A percentile compares a stretch with the other conserved stretches of the same genome.
Conservation (phyloP, 1,140 invertebrate species). For the Probaryconus sp. region DNA sequence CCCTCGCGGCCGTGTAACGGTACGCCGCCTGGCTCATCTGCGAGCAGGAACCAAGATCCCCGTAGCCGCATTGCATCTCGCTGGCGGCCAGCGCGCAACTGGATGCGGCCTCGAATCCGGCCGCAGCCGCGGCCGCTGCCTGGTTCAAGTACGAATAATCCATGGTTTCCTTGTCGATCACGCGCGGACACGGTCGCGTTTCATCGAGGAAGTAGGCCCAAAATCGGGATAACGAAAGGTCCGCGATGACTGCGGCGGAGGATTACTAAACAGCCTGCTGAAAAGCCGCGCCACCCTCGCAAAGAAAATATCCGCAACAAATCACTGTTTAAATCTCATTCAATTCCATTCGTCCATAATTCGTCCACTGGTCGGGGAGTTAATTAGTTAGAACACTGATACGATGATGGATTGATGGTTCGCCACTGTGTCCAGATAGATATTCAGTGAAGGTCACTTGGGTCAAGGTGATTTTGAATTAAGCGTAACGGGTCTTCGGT, state of each 20-base stretch:
- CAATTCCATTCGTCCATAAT: too few relatives aligned
- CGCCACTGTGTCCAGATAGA: too few relatives aligned
- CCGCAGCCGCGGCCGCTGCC: conserved; percentile 80
- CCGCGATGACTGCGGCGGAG: conserved; percentile 10
- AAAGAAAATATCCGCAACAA: conserved; percentile 34
- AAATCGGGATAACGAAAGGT: conserved; percentile 46
- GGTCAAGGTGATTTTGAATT: too few relatives aligned
- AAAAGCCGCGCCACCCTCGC: conserved; percentile 26
- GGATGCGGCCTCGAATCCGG: conserved; percentile 81
- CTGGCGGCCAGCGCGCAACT: conserved; percentile 82
- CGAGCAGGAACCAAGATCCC: conserved; percentile 89
- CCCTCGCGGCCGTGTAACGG: conserved; percentile 82
- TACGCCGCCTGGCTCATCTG: conserved; percentile 90
- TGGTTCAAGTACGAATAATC: conserved; percentile 87
- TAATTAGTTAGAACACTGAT: too few relatives aligned
- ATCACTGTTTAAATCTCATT: too few relatives aligned
- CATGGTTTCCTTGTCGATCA: conserved; percentile 74
- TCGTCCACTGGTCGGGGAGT: too few relatives aligned
- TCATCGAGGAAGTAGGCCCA: conserved; percentile 57
- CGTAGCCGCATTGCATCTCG: conserved; percentile 88
- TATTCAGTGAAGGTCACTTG: too few relatives aligned
- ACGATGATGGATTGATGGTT: too few relatives aligned
- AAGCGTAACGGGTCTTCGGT: too few relatives aligned
- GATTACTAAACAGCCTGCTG: conserved; percentile 5
- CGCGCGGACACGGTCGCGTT: conserved; percentile 56